A percentile compares a stretch with the other conserved stretches of the same genome.
phyloP scores from a whole-genome alignment of 2,797 vertebrate species.

The Chiroxiphia lanceolata region DNA sequence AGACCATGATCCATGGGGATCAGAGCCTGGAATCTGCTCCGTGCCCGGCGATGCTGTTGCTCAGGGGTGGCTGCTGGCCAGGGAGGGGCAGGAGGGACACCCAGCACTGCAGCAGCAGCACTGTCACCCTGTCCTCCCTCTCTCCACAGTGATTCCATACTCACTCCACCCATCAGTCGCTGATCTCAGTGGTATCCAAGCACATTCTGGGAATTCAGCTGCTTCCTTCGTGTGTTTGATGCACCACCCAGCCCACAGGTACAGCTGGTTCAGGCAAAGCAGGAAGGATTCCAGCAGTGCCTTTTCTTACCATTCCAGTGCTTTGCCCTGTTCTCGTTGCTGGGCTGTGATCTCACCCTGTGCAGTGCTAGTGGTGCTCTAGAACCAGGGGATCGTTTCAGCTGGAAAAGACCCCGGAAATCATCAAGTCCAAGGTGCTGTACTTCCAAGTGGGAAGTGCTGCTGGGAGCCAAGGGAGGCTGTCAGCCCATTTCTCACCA shows the following conservation, averaged over 20 bases:
- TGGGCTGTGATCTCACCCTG: neutral
- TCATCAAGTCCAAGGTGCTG: neutral
- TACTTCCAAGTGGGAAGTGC: neutral
- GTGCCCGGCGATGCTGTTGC: neutral
- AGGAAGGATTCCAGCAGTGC: neutral
- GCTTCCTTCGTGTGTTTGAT: neutral
- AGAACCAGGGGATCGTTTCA: fast-evolving
- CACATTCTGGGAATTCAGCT: neutral
- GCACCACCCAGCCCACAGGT: neutral
- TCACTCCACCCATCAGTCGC: neutral
- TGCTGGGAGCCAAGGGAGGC: neutral
- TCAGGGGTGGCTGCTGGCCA: neutral
- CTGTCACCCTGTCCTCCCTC: neutral
- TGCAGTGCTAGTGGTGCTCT: neutral
- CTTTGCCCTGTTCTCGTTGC: fast-evolving
- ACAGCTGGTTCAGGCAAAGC: neutral
- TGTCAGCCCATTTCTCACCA: neutral
- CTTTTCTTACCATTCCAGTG: neutral
- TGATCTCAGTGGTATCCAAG: neutral
- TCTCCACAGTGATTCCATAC: neutral
- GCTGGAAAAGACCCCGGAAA: neutral
- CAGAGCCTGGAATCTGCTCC: neutral
- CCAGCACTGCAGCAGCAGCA: neutral
- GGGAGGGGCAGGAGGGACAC: neutral
- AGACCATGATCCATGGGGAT: too few relatives aligned